A percentile compares a stretch with the other conserved stretches of the same genome.
Conservation (phyloP, 2,797 vertebrate species). For the Dicrostonyx torquatus region DNA sequence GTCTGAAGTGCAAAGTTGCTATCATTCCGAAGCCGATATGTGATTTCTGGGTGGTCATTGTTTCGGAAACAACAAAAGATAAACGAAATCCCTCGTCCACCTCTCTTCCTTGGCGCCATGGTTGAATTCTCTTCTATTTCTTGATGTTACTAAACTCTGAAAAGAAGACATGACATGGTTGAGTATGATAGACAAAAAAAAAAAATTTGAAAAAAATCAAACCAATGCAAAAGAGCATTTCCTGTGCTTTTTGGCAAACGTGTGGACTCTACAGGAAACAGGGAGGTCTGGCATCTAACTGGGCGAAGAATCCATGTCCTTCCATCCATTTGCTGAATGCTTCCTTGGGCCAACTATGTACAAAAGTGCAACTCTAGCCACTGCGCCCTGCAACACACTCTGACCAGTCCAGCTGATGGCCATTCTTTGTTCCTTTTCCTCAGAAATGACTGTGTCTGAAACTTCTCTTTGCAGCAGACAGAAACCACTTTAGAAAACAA, state of each 20-base stretch:
- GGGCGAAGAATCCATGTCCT: background rate
- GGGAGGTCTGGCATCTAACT: background rate
- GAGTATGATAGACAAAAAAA: background rate
- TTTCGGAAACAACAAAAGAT: constrained; percentile 95
- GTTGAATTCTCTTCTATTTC: constrained; percentile 77
- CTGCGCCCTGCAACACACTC: accelerated
- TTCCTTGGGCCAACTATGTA: background rate
- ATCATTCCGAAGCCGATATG: constrained; percentile 92
- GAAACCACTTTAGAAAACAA: background rate
- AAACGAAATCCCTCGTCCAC: constrained; percentile 90
- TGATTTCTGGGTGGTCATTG: constrained; percentile 94
- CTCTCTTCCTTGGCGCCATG: constrained; percentile 92
- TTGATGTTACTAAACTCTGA: constrained; percentile 84
- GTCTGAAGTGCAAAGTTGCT: constrained; percentile 91
- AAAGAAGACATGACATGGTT: constrained; percentile 43
- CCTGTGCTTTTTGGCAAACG: background rate
- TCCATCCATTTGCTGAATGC: background rate
- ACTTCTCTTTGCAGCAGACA: background rate
- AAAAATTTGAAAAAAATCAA: background rate
- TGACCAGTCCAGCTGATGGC: accelerated
- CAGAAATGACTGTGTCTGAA: background rate
- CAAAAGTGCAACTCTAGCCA: background rate
- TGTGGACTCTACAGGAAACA: background rate
- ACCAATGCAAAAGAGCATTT: background rate
- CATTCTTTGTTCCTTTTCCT: background rate